These are phyloP conservation scores for Leucosticte australis DNA, from an alignment of 2,113 vertebrate species.

Conservation along the genomic window DNA sequence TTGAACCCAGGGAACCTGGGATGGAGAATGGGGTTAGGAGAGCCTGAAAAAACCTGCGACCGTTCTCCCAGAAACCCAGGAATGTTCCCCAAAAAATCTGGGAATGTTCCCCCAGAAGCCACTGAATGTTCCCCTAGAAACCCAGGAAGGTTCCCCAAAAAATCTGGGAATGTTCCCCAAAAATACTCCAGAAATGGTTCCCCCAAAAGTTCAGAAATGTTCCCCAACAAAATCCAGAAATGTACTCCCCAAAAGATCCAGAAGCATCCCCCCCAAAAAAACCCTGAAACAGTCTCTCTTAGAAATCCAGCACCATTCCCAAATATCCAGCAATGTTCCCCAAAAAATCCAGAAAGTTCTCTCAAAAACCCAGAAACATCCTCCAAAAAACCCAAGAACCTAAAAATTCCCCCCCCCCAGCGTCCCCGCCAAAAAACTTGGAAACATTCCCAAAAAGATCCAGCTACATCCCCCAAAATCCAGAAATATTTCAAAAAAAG, in stretches of 20 bases:
- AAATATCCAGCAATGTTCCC: background rate
- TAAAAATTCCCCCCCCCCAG: no score
- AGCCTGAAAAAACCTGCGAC: background rate
- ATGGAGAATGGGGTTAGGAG: background rate
- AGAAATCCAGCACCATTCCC: background rate
- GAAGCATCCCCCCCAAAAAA: background rate
- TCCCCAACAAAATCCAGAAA: background rate
- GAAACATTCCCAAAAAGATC: background rate
- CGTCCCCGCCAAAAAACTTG: background rate
- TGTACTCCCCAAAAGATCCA: background rate
- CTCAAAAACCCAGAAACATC: background rate
- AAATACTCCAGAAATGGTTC: background rate
- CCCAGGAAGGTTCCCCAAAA: background rate
- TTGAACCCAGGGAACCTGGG: background rate
- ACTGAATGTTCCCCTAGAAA: background rate
- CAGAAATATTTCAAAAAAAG: background rate
- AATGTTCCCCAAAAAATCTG: background rate
- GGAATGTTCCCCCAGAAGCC: background rate
- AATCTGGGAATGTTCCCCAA: background rate
- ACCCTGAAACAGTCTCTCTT: background rate
- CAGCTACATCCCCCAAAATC: background rate
- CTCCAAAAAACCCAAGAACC: background rate
- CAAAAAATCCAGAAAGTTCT: background rate
- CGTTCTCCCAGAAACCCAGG: background rate
- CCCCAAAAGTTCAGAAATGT: background rate